These are phyloP conservation scores for Hyperoodon ampullatus DNA, from an alignment of 2,113 vertebrate genomes.

Conservation along the genomic window DNA sequence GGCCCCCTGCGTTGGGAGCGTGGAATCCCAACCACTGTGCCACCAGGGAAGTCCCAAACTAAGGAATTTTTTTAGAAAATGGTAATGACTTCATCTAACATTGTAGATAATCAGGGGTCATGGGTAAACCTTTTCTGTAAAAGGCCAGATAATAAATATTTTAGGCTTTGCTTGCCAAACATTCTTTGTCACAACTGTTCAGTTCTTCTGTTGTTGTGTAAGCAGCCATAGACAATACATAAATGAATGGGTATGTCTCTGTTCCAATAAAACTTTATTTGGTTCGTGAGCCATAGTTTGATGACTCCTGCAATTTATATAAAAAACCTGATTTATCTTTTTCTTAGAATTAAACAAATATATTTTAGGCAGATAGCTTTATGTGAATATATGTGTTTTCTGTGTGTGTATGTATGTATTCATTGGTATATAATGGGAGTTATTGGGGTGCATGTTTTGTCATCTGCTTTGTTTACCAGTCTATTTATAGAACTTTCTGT, in stretches of 20 bases:
- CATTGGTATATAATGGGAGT: not conserved
- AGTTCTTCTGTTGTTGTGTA: not conserved
- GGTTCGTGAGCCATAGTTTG: not conserved
- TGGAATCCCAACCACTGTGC: too few species aligned
- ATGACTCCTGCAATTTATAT: not conserved
- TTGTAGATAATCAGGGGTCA: not conserved
- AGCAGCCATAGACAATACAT: not conserved
- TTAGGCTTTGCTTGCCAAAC: not conserved
- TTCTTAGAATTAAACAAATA: not conserved
- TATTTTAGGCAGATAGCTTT: conserved; percentile 11
- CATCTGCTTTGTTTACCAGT: not conserved
- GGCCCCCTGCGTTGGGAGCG: too few species aligned
- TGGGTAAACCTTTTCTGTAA: conserved; percentile 22
- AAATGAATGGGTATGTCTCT: not conserved
- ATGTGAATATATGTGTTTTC: conserved; percentile 1
- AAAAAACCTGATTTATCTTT: not conserved
- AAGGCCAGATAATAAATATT: not conserved
- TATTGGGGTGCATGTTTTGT: conserved; percentile 17
- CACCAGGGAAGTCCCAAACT: not conserved
- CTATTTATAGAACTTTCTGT: not conserved
- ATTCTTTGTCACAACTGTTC: not conserved
- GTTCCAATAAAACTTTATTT: not conserved
- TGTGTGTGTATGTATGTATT: not conserved
- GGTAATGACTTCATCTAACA: not conserved
- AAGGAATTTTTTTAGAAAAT: not conserved